Conservation (phyloP, 1,140 invertebrate species). For the Diachasma alloeum region DNA sequence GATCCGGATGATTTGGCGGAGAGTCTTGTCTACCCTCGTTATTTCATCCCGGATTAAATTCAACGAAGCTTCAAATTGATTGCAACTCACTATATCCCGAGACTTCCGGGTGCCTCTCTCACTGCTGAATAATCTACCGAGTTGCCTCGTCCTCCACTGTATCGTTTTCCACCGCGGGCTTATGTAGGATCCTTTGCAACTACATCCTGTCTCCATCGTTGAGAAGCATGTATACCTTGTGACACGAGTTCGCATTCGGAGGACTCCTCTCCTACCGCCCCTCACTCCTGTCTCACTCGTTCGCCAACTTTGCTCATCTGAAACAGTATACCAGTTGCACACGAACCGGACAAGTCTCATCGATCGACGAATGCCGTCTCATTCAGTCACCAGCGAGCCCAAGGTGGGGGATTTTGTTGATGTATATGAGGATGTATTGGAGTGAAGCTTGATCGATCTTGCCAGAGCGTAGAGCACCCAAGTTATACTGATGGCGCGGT, state of each 20-base stretch:
- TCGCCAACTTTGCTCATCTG: slow-evolving; percentile 14
- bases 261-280: not conserved
- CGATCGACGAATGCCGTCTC: not conserved
- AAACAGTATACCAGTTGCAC: slow-evolving; percentile 1
- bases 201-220: slow-evolving; percentile 10
- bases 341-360: slow-evolving; percentile 8
- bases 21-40: slow-evolving; percentile 13
- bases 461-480: slow-evolving; percentile 1
- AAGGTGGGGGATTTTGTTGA: not conserved
- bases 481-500: not conserved
- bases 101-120: slow-evolving; percentile 9
- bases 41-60: slow-evolving; percentile 25
- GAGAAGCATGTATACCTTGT: slow-evolving; percentile 1
- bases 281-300: not conserved
- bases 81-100: slow-evolving; percentile 10
- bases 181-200: slow-evolving; percentile 5
- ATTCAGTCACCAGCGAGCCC: not conserved
- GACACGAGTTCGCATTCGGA: slow-evolving; percentile 13
- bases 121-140: slow-evolving; percentile 25
- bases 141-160: slow-evolving; percentile 2
- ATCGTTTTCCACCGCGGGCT: not conserved
- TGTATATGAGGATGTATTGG: slow-evolving; percentile 5
- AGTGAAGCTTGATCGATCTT: slow-evolving; percentile 5
- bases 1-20: not conserved
- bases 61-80: slow-evolving; percentile 27